Conservation (phyloP, 2,113 vertebrate species). For the Caloenas nicobarica region DNA sequence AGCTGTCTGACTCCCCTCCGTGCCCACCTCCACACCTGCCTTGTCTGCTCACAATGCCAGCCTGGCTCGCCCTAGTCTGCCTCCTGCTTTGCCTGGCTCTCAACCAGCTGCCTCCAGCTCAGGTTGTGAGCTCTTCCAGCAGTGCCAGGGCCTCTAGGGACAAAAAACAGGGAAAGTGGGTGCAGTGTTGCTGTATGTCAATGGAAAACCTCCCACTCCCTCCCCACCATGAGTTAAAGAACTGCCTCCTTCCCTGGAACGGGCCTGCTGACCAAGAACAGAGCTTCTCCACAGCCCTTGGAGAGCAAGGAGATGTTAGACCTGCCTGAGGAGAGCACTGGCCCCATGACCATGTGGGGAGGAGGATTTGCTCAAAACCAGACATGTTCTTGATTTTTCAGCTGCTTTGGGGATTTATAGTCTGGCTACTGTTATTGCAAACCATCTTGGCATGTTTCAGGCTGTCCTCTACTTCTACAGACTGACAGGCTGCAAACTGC, state of each 20-base stretch:
- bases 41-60: conserved; percentile 7
- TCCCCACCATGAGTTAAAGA: not conserved
- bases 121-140: conserved; percentile 22
- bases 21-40: conserved; percentile 1
- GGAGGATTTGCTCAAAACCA: not conserved
- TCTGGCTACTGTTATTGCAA: not conserved
- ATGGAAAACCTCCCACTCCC: not conserved
- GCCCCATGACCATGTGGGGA: not conserved
- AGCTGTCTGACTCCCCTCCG: not conserved
- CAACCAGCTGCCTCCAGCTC: conserved; percentile 19
- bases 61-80: not conserved
- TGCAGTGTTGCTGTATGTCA: not conserved
- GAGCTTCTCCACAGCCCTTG: not conserved
- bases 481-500: conserved; percentile 35
- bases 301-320: not conserved
- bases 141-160: not conserved
- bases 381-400: not conserved
- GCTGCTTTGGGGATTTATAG: conserved; percentile 21
- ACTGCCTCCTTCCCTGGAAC: conserved; percentile 7
- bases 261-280: not conserved
- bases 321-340: not conserved
- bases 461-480: conserved; percentile 10
- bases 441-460: conserved; percentile 21
- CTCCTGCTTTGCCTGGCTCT: not conserved
- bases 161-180: not conserved